Conservation (phyloP, 2,797 vertebrate genomes). For the Malacoraja senta region DNA sequence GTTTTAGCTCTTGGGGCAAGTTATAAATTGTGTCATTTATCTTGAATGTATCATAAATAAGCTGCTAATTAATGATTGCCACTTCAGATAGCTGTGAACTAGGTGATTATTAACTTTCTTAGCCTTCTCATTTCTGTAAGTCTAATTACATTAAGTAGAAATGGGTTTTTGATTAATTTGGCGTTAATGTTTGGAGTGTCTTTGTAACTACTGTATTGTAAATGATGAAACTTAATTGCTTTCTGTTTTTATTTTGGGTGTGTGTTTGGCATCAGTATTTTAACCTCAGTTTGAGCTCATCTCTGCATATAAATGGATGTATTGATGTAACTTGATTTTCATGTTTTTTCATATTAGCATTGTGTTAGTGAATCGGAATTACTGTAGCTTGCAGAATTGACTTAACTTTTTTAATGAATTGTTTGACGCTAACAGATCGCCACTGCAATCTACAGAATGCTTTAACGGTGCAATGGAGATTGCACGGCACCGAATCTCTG, state of each 20-base stretch:
- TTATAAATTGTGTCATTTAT: slow-evolving; percentile 99
- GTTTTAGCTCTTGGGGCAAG: slow-evolving; percentile 92
- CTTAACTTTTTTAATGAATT: slow-evolving; percentile 63
- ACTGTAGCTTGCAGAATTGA: slow-evolving; percentile 94
- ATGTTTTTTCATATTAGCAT: slow-evolving; percentile 89
- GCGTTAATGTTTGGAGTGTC: slow-evolving; percentile 95
- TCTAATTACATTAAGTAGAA: slow-evolving; percentile 94
- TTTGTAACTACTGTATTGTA: slow-evolving; percentile 99
- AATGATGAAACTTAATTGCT: slow-evolving; percentile 86
- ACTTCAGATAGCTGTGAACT: slow-evolving; percentile 99
- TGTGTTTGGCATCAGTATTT: slow-evolving; percentile 97
- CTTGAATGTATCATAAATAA: slow-evolving; percentile 99
- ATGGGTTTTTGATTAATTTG: slow-evolving; percentile 75
- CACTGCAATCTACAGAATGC: background rate
- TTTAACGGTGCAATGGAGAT: slow-evolving; percentile 65
- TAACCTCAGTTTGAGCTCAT: slow-evolving; percentile 90
- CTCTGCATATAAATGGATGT: slow-evolving; percentile 93
- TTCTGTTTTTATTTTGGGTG: slow-evolving; percentile 78
- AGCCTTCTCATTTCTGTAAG: slow-evolving; percentile 91
- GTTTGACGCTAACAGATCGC: background rate
- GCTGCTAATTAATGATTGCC: slow-evolving; percentile 99
- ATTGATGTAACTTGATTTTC: slow-evolving; percentile 91
- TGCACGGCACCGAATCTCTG: slow-evolving; percentile 55
- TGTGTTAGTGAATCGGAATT: slow-evolving; percentile 77
- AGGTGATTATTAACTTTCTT: slow-evolving; percentile 84